Evolutionary conservation across 2,888 invertebrate species (phyloP), one percentile per base, ranked within the genome.

Genomic region (Aricia artaxerxes): DNA sequence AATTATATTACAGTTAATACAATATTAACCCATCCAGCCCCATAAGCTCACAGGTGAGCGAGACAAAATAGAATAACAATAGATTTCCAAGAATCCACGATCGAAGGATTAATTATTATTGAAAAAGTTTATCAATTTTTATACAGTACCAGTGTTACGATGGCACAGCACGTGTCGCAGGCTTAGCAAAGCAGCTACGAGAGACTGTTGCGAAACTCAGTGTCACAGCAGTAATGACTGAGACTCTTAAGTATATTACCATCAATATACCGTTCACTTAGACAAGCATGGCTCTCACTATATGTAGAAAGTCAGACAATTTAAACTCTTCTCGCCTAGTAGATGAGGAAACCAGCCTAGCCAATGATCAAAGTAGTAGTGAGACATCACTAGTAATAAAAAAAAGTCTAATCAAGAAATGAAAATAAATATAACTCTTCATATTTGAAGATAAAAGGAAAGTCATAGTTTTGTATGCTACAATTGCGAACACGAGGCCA

Each of bases 151-250:
- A 44, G 7, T 35, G 73, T 78, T 44, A 75, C 6, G 2, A 61
- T 79, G 4, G 79, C 79, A 5, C 79, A 77, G 49, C 77, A 79
- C 40, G 44, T 79, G 11, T 77, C 77, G 1, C 73, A 79, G 9
- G 16, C n/a, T 53, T 79, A 16, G 79, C 73, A 16, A 35, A 79
- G 57, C 57, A 57, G 57, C 57, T 57, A 57, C 57, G 16, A 57
- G 16, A 57, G 4, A 57, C 57, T 16, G 16, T 5, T 57, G 40
- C 6, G 40, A 40, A 40, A 40, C 6, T 40, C 40, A 6, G 40
- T 40, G 40, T 6, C 40, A 40, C 6, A 40, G 40, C 40, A 40
- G 40, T 40, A 40, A 40, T 40, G 40, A 7, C 40, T 40, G 6
- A 40, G 40, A 40, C 6, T 40, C 40, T 57, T 40, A 16, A 57